phyloP scores from a whole-genome alignment of 2,888 invertebrate genomes.

The Oxystoma pomonae region DNA sequence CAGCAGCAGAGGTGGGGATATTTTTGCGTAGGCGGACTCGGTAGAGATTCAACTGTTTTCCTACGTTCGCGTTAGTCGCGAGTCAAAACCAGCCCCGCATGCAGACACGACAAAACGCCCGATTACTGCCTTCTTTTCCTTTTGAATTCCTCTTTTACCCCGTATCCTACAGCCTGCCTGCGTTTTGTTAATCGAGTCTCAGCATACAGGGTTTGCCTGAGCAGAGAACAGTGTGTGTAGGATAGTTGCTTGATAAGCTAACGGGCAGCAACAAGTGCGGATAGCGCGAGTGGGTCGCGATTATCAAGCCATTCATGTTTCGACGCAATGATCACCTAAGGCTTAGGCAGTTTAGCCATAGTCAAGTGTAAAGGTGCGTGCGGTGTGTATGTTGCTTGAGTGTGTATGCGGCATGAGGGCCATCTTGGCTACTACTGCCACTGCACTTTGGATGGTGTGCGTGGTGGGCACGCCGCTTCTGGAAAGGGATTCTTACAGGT shows the following conservation, averaged over 20 bases:
- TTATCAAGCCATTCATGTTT: conserved; percentile 30
- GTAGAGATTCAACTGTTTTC: conserved; percentile 42
- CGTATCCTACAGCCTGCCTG: neutral
- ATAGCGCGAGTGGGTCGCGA: conserved; percentile 21
- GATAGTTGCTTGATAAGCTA: neutral
- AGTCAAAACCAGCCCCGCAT: conserved; percentile 43
- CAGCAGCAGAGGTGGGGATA: conserved; percentile 30
- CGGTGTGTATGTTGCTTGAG: conserved; percentile 13
- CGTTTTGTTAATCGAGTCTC: too few relatives aligned
- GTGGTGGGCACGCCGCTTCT: conserved; percentile 46
- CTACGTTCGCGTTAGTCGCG: conserved; percentile 49
- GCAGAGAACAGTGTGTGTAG: neutral
- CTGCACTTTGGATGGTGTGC: conserved; percentile 48
- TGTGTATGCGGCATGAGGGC: conserved; percentile 30
- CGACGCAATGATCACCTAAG: conserved; percentile 44
- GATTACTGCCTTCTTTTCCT: conserved; percentile 1
- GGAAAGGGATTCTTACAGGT: conserved; percentile 41
- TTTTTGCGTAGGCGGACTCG: conserved; percentile 39
- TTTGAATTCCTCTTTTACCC: neutral
- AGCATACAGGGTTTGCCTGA: too few relatives aligned
- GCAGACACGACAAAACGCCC: conserved; percentile 18
- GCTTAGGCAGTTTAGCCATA: conserved; percentile 34
- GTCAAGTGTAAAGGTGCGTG: conserved; percentile 11
- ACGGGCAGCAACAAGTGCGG: conserved; percentile 1
- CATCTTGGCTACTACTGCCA: conserved; percentile 28